A percentile compares a stretch with the other conserved stretches of the same genome.
Conservation (phyloP, 1,140 invertebrate species). For the Eciton burchellii region DNA sequence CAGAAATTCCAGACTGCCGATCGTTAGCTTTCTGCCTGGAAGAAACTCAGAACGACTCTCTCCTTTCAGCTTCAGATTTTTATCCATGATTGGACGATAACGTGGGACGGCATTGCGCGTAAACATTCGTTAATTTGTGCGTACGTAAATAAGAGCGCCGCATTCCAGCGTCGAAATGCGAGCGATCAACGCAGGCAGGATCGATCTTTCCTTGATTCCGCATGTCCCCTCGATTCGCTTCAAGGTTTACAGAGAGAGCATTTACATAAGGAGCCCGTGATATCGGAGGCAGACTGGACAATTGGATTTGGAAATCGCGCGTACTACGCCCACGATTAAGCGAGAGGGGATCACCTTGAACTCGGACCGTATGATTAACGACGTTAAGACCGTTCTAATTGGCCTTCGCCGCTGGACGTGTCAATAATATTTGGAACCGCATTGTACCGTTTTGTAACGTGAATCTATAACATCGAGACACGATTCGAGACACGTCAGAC, state of each 20-base stretch:
- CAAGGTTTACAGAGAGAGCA: conserved; percentile 62
- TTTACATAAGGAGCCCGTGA: conserved; percentile 58
- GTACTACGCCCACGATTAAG: conserved; percentile 62
- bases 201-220: conserved; percentile 22
- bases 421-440: conserved; percentile 48
- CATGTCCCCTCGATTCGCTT: background rate
- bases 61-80: too few species aligned
- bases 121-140: background rate
- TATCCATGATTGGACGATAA: too few species aligned
- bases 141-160: background rate
- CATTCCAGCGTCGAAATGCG: background rate
- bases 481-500: background rate
- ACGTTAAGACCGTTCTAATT: conserved; percentile 68
- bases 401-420: conserved; percentile 41
- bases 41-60: too few species aligned
- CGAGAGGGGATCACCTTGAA: conserved; percentile 64
- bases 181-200: background rate
- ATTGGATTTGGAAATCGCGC: conserved; percentile 68
- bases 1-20: background rate
- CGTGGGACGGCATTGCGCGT: background rate
- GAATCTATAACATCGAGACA: conserved; percentile 20
- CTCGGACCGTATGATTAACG: conserved; percentile 64
- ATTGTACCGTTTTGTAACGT: conserved; percentile 15
- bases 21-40: background rate
- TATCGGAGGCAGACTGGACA: conserved; percentile 44